Percentiles rank a stretch among this genome's conserved stretches.
Conservation (phyloP, 2,797 vertebrate species). For the Eulemur mongoz region DNA sequence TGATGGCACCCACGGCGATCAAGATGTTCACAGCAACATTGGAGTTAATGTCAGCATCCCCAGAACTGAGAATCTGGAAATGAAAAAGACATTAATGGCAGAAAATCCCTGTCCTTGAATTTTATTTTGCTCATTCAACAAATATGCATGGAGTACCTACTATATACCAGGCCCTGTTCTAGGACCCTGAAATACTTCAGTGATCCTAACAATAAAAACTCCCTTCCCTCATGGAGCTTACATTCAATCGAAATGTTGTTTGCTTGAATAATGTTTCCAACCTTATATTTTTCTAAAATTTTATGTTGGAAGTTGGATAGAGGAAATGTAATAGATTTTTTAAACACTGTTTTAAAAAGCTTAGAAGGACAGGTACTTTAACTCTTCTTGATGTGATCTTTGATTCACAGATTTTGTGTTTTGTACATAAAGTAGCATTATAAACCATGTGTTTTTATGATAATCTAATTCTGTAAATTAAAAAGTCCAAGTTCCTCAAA, state of each 20-base stretch:
- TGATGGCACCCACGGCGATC: constrained; percentile 89
- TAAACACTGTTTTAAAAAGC: constrained; percentile 11
- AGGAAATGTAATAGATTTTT: not conserved
- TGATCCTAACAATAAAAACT: not conserved
- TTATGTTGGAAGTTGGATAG: not conserved
- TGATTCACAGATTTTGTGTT: constrained; percentile 10
- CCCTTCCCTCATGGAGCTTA: not conserved
- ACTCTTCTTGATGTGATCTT: not conserved
- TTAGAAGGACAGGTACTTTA: not conserved
- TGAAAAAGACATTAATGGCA: constrained; percentile 39
- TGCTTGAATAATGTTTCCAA: not conserved
- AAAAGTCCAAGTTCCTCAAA: constrained; percentile 21
- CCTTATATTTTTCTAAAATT: not conserved
- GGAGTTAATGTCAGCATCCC: fast-evolving
- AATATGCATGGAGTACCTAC: not conserved
- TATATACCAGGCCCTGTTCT: not conserved
- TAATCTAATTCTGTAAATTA: constrained; percentile 4
- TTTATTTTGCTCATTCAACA: not conserved
- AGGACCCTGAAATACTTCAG: not conserved
- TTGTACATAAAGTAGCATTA: not conserved
- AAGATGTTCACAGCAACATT: constrained; percentile 82
- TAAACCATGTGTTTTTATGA: not conserved
- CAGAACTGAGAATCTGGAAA: constrained; percentile 69
- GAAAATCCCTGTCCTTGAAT: constrained; percentile 21
- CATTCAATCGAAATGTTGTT: not conserved